Conservation (phyloP, 2,888 invertebrate species). For the Baccha elongata region DNA sequence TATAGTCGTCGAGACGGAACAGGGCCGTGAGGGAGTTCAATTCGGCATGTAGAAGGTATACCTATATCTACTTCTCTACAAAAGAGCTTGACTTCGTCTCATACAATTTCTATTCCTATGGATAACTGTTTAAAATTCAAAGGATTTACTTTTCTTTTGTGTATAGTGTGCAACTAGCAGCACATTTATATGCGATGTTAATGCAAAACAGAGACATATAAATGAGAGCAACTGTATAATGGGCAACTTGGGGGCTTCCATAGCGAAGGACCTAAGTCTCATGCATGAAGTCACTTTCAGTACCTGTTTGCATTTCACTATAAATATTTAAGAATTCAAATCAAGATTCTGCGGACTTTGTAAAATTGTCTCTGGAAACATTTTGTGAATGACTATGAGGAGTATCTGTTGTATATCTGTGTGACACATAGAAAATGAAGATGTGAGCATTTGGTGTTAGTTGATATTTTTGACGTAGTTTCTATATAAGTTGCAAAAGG, state of each 20-base stretch:
- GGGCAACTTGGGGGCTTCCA: slow-evolving; percentile 23
- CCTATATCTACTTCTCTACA: not conserved
- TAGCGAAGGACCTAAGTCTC: slow-evolving; percentile 36
- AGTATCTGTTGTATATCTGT: slow-evolving; percentile 35
- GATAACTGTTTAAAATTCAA: slow-evolving; percentile 73
- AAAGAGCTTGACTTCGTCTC: slow-evolving; percentile 2
- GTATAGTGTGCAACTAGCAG: slow-evolving; percentile 63
- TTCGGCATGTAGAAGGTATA: slow-evolving; percentile 12
- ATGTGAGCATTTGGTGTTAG: slow-evolving; percentile 69
- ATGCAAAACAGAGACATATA: slow-evolving; percentile 71
- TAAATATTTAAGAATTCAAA: slow-evolving; percentile 82
- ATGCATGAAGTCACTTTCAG: slow-evolving; percentile 56
- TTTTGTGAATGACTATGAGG: slow-evolving; percentile 40
- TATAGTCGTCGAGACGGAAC: slow-evolving; percentile 65
- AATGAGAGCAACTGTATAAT: slow-evolving; percentile 51
- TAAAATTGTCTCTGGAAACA: slow-evolving; percentile 24
- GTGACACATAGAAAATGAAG: slow-evolving; percentile 55
- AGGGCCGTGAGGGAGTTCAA: slow-evolving; percentile 40
- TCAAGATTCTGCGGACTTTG: slow-evolving; percentile 78
- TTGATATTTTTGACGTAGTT: slow-evolving; percentile 48
- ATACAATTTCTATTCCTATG: slow-evolving; percentile 51
- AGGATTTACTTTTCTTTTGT: slow-evolving; percentile 72
- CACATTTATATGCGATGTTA: slow-evolving; percentile 73
- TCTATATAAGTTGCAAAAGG: slow-evolving; percentile 11
- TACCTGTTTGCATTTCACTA: slow-evolving; percentile 75